These are phyloP conservation scores for Smithornis capensis DNA, from an alignment of 2,113 vertebrate species.

Conservation along the genomic window DNA sequence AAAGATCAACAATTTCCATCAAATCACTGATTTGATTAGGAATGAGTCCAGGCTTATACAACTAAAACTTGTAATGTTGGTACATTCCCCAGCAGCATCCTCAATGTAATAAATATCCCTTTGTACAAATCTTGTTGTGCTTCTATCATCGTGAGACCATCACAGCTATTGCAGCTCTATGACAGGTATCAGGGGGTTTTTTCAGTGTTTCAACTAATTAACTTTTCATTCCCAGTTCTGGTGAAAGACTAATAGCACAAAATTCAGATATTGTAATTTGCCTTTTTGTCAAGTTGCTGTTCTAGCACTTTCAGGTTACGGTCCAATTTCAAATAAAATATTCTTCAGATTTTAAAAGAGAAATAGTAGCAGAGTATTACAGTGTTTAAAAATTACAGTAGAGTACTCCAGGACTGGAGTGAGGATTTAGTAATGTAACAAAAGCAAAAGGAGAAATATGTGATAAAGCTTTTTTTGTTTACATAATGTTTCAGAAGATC, in stretches of 20 bases:
- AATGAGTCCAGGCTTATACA: background rate
- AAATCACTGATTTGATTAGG: background rate
- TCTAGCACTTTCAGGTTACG: background rate
- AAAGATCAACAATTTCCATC: background rate
- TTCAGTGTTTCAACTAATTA: background rate
- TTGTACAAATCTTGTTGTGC: background rate
- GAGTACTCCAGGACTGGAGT: background rate
- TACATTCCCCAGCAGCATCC: background rate
- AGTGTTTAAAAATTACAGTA: background rate
- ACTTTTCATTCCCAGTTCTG: background rate
- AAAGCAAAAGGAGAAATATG: background rate
- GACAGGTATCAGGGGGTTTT: background rate
- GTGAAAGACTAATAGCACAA: background rate
- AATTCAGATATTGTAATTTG: background rate
- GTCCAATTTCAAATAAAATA: background rate
- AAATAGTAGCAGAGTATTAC: background rate
- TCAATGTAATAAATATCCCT: background rate
- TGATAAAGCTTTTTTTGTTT: background rate
- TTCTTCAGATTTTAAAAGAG: background rate
- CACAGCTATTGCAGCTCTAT: background rate
- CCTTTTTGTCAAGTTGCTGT: background rate
- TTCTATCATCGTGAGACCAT: background rate
- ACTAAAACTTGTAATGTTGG: background rate
- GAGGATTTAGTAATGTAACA: background rate
- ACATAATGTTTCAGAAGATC: background rate